Conservation (phyloP, 30 jellyfish, hydroid and myxozoan genomes). For the Nemopilema nomurai region DNA sequence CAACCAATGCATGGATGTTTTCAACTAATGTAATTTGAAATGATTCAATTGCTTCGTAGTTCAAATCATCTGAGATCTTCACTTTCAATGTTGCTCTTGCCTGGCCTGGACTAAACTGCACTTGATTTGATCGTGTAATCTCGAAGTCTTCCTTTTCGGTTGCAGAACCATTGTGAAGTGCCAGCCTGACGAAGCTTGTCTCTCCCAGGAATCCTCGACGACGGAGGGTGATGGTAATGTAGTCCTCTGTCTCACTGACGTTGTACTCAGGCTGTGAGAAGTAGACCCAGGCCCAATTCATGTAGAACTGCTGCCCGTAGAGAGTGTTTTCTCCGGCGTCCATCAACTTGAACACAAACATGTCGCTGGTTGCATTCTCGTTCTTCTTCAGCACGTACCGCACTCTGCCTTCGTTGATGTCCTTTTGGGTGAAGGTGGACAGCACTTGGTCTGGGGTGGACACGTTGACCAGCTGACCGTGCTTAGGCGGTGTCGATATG, state of each 20-base stretch:
- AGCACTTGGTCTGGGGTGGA: conserved; percentile 27
- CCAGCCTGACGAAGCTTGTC: conserved; percentile 73
- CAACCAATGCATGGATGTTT: conserved; percentile 60
- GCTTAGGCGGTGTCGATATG: conserved; percentile 73
- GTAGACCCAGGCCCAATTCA: conserved; percentile 94
- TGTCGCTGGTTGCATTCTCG: conserved; percentile 79
- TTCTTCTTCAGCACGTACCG: conserved; percentile 62
- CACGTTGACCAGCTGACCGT: conserved; percentile 76
- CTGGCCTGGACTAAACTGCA: conserved; percentile 90
- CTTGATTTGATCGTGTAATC: conserved; percentile 56
- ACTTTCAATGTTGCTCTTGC: conserved; percentile 61
- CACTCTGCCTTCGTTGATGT: conserved; percentile 61
- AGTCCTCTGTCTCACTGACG: conserved; percentile 80
- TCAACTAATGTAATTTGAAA: conserved; percentile 51
- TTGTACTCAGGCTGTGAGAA: conserved; percentile 52
- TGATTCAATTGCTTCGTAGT: conserved; percentile 67
- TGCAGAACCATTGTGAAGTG: conserved; percentile 72
- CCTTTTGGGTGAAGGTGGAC: conserved; percentile 75
- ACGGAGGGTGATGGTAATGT: conserved; percentile 49
- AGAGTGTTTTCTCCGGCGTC: conserved; percentile 83
- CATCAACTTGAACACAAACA: conserved; percentile 72
- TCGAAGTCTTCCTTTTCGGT: conserved; percentile 58
- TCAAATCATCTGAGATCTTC: conserved; percentile 68
- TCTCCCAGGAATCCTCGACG: conserved; percentile 90
- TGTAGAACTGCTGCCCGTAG: conserved; percentile 70